These are phyloP conservation scores for Poicephalus meyeri DNA, from an alignment of 2,113 vertebrate species.

Conservation along the genomic window DNA sequence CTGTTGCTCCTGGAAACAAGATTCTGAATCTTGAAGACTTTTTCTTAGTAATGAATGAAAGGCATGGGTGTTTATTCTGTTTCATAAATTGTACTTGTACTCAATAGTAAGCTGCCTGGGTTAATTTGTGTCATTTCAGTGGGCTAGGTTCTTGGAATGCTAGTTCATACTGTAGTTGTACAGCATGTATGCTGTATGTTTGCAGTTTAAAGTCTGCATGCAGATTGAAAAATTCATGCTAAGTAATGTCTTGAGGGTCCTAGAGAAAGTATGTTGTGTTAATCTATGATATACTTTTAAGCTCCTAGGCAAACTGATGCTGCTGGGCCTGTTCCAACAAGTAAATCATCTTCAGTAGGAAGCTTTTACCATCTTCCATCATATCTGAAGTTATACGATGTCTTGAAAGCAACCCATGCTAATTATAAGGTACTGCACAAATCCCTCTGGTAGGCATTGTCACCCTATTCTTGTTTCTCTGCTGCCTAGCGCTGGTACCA, in stretches of 20 bases:
- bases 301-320: slow-evolving; percentile 85
- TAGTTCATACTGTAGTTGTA: not conserved
- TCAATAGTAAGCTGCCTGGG: not conserved
- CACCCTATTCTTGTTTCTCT: not conserved
- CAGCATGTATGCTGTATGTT: not conserved
- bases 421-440: slow-evolving; percentile 89
- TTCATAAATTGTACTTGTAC: not conserved
- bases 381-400: slow-evolving; percentile 94
- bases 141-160: not conserved
- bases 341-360: slow-evolving; percentile 90
- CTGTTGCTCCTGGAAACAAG: not conserved
- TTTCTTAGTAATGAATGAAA: not conserved
- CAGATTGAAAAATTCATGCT: not conserved
- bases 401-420: slow-evolving; percentile 94
- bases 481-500: not conserved
- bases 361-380: slow-evolving; percentile 95
- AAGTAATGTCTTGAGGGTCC: not conserved
- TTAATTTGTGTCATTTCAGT: not conserved
- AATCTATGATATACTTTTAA: not conserved
- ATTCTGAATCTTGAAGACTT: not conserved
- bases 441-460: not conserved
- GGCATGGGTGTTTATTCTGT: not conserved
- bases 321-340: slow-evolving; percentile 79
- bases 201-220: not conserved
- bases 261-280: not conserved